These are phyloP conservation scores for Muraenolepis orangiensis DNA, from an alignment of 2,797 vertebrate genomes.

Conservation along the genomic window DNA sequence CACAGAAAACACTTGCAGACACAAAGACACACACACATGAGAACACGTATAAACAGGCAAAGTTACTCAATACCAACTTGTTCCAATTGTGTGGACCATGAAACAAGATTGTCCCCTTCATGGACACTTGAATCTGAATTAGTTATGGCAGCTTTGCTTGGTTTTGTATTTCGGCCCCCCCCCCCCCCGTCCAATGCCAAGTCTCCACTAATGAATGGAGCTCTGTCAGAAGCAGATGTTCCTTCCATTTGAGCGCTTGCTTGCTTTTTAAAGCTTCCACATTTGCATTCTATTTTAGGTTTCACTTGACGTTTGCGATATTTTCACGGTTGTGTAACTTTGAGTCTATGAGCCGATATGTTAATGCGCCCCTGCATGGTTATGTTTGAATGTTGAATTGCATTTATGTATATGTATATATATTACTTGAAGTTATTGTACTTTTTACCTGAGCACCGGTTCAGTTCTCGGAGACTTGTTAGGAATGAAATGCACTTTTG, in stretches of 20 bases:
- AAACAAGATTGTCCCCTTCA: slow-evolving; percentile 30
- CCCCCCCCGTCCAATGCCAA: slow-evolving; percentile 32
- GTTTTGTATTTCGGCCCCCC: slow-evolving; percentile 52
- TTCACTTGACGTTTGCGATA: too few relatives aligned
- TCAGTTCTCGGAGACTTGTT: too few relatives aligned
- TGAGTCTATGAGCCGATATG: not conserved
- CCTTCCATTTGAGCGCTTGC: not conserved
- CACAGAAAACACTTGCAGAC: not conserved
- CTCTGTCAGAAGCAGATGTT: slow-evolving; percentile 39
- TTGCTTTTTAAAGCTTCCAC: not conserved
- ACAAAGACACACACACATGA: not conserved
- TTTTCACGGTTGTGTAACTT: too few relatives aligned
- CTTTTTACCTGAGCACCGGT: too few relatives aligned
- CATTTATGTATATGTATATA: too few relatives aligned
- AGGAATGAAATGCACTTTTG: too few relatives aligned
- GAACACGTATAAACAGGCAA: not conserved
- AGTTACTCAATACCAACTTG: slow-evolving; percentile 26
- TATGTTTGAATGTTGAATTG: too few relatives aligned
- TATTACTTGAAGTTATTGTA: too few relatives aligned
- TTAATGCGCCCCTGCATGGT: not conserved
- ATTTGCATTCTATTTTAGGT: too few relatives aligned
- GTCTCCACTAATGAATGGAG: not conserved
- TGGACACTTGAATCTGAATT: slow-evolving; percentile 55
- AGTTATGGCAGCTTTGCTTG: slow-evolving; percentile 61
- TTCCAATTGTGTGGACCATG: slow-evolving; percentile 30